Evolutionary conservation across 2,888 invertebrate genomes (phyloP).

Genomic region (Escarpia spicata): DNA sequence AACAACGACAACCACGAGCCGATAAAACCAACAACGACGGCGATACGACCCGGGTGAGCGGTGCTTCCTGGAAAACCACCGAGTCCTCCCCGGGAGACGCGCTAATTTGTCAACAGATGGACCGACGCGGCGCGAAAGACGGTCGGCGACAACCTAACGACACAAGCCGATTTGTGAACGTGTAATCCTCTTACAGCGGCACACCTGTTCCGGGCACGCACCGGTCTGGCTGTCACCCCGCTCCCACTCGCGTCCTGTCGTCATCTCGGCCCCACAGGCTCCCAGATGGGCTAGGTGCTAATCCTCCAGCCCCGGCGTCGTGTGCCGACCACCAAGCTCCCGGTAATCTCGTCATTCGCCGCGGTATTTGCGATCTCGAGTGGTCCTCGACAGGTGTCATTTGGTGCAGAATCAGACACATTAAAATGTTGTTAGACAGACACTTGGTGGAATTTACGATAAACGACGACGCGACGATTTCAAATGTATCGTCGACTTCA

Average conservation of each 20-base stretch:
- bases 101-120: conserved; percentile 1
- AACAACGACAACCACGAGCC: background rate
- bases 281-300: background rate
- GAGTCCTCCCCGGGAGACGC: background rate
- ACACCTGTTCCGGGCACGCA: background rate
- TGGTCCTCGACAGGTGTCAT: background rate
- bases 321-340: background rate
- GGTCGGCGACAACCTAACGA: background rate
- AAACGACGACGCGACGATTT: background rate
- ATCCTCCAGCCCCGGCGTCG: background rate
- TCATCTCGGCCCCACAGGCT: background rate
- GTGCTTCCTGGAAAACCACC: background rate
- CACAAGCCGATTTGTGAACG: background rate
- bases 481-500: background rate
- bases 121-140: background rate
- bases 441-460: background rate
- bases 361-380: background rate
- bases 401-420: background rate
- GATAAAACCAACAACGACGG: background rate
- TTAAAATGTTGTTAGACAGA: background rate
- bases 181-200: background rate
- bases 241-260: background rate
- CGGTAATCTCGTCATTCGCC: background rate
- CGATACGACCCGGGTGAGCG: background rate
- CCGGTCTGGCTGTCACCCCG: background rate